Evolutionary conservation across 2,797 vertebrate species (phyloP).

Genomic region (Rallus crepitans): DNA sequence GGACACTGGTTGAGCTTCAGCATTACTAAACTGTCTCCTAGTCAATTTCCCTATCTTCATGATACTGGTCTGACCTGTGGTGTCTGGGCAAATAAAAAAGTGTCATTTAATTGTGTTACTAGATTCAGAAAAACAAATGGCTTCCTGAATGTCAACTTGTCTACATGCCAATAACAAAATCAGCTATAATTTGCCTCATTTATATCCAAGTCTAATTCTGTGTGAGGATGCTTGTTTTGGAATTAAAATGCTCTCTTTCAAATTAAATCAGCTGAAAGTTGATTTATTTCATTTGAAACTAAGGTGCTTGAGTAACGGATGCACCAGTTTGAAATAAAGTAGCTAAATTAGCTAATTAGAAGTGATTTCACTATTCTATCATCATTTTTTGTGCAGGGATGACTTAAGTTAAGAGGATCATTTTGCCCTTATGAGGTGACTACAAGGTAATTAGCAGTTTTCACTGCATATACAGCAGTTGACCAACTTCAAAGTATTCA

Average conservation of each 20-base stretch:
- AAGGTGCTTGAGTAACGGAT: background rate
- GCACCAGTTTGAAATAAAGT: background rate
- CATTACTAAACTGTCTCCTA: constrained; percentile 52
- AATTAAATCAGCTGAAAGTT: background rate
- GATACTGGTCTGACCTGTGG: constrained; percentile 16
- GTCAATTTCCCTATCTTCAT: constrained; percentile 35
- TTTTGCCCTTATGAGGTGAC: constrained; percentile 4
- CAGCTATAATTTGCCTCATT: background rate
- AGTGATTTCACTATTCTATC: background rate
- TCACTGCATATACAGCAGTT: background rate
- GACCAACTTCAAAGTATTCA: constrained; percentile 48
- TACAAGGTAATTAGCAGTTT: constrained; percentile 14
- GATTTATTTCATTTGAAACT: background rate
- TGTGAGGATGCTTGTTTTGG: background rate
- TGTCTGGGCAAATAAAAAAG: constrained; percentile 14
- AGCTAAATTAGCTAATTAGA: background rate
- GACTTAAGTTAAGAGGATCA: background rate
- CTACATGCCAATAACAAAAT: background rate
- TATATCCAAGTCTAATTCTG: background rate
- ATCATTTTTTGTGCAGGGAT: background rate
- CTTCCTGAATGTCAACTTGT: constrained; percentile 45
- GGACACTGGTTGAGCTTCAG: constrained; percentile 43
- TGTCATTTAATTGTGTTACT: constrained; percentile 34
- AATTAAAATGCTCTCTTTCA: background rate
- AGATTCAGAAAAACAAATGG: constrained; percentile 8